phyloP scores from a whole-genome alignment of 1,140 invertebrate species.

The Bombus turneri region DNA sequence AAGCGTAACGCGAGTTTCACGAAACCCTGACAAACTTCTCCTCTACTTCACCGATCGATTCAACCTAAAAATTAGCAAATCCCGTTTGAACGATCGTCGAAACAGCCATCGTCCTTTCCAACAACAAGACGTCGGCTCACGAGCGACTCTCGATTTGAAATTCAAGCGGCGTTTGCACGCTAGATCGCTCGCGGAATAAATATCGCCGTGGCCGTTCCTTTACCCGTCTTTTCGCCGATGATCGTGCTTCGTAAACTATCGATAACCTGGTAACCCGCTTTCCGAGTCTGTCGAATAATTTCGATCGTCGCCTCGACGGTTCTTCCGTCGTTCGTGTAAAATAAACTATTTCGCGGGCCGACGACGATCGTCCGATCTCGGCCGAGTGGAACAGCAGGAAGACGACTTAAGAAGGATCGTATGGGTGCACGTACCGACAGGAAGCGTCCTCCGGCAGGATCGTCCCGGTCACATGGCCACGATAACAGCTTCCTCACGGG shows the following conservation, averaged over 20 bases:
- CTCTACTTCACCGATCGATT: not conserved
- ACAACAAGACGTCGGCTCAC: not conserved
- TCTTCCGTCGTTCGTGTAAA: rapidly evolving
- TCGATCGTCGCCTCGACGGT: not conserved
- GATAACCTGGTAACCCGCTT: slow-evolving; percentile 63
- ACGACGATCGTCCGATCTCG: not conserved
- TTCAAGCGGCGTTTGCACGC: slow-evolving; percentile 56
- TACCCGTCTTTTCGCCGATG: slow-evolving; percentile 24
- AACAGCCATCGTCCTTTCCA: not conserved
- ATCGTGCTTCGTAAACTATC: slow-evolving; percentile 31
- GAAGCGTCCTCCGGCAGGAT: slow-evolving; percentile 18
- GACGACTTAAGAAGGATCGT: not conserved
- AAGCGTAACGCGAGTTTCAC: not conserved
- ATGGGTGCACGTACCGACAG: slow-evolving; percentile 31
- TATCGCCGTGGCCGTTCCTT: slow-evolving; percentile 19
- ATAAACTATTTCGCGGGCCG: not conserved
- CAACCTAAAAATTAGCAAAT: not conserved
- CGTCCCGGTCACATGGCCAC: slow-evolving; percentile 26
- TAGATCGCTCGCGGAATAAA: slow-evolving; percentile 63
- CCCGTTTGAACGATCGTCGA: not conserved
- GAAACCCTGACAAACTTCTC: not conserved
- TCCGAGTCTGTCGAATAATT: not conserved
- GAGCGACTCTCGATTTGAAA: slow-evolving; percentile 57
- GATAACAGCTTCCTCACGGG: not conserved
- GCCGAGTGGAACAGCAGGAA: not conserved